Conservation (phyloP, 2,113 vertebrate species). For the Elanus axillaris region DNA sequence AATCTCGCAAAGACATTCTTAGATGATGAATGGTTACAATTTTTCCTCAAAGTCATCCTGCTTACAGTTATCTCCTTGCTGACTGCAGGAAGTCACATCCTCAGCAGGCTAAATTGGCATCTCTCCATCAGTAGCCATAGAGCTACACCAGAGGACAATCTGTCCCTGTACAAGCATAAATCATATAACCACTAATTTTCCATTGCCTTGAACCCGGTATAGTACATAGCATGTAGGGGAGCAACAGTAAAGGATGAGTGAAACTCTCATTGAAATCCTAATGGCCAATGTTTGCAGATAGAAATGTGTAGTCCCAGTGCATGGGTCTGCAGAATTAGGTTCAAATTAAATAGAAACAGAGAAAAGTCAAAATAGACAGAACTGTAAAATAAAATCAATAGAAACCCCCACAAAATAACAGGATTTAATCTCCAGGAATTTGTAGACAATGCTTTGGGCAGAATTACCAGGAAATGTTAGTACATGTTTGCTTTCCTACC, state of each 20-base stretch:
- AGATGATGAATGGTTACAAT: background rate
- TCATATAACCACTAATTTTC: background rate
- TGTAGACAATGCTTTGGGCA: background rate
- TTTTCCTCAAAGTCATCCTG: conserved; percentile 23
- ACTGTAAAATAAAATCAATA: background rate
- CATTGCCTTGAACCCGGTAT: background rate
- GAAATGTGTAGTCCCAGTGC: background rate
- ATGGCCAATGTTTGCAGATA: background rate
- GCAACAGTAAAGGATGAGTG: background rate
- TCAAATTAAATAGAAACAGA: background rate
- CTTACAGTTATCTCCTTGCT: background rate
- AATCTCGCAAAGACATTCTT: conserved; percentile 3
- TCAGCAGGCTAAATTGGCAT: conserved; percentile 9
- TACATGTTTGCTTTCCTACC: background rate
- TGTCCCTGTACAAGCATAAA: background rate
- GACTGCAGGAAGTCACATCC: conserved; percentile 25
- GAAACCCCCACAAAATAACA: background rate
- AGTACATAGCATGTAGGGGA: background rate
- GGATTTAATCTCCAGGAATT: background rate
- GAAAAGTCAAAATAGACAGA: background rate
- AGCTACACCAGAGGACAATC: background rate
- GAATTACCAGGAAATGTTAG: background rate
- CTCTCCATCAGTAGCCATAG: background rate
- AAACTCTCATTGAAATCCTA: background rate
- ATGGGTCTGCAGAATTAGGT: background rate